Evolutionary conservation across 2,797 vertebrate genomes (phyloP).

Genomic region (Lophura swinhoii): DNA sequence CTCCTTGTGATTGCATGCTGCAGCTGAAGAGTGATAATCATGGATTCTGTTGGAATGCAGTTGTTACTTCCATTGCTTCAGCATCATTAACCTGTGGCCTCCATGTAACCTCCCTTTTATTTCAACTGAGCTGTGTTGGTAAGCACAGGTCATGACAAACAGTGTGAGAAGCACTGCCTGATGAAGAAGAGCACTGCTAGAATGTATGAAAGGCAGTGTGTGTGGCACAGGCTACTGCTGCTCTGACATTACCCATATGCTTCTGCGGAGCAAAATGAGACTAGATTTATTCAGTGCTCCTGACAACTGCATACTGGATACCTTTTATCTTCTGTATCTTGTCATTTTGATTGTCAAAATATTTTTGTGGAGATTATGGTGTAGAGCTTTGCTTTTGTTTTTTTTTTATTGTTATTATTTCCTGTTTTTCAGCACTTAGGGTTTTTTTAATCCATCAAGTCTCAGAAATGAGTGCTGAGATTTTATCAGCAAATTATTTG

Average conservation of each 20-base stretch:
- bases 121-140: rapidly evolving
- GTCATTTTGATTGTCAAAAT: background rate
- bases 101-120: rapidly evolving
- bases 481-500: background rate
- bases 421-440: background rate
- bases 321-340: background rate
- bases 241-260: rapidly evolving
- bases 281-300: background rate
- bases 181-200: background rate
- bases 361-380: background rate
- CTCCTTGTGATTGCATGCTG: background rate
- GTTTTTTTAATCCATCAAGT: background rate
- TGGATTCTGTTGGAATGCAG: background rate
- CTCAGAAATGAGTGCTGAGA: background rate
- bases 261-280: background rate
- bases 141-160: rapidly evolving
- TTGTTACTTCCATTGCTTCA: background rate
- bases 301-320: background rate
- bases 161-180: background rate
- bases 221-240: background rate
- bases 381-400: background rate
- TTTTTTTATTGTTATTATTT: background rate
- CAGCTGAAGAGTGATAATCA: background rate
- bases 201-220: rapidly evolving
- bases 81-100: rapidly evolving